Evolutionary conservation across 2,797 vertebrate species (phyloP), one percentile per base, ranked within the genome.

Genomic region (Aplochiton taeniatus): DNA sequence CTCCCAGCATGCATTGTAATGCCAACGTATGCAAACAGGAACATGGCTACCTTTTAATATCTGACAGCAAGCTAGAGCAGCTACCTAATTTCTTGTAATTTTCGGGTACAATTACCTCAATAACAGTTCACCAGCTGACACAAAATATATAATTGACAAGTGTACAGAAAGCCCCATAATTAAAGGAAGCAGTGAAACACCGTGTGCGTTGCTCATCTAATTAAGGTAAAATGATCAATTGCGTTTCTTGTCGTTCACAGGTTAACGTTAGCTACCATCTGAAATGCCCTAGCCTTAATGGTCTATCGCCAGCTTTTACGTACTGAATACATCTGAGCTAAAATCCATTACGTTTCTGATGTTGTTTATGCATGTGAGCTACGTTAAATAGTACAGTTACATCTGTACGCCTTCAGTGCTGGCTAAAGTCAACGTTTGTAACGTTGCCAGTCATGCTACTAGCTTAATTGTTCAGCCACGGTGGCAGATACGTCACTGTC

Each of bases 21-120:
- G 89, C 87, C 89, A 89, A 91, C 91, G 91, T 91, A 92, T 66
- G 81, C 91, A 92, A 88, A 88, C 87, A 88, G 85, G 75, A 87
- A 87, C 81, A 89, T 88, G 84, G 78, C 83, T 75, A 87, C 86
- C 73, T 76, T 85, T 54, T 85, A 79, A 81, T 71, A 68, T 57
- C 67, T 31, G 52, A 20, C 61, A 31, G 43, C 20, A 14, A 17
- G n/a, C 49, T 7, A n/a, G 55, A 20, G 1, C 63, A 68, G 42
- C 72, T 49, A 41, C 55, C 58, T 55, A 7, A n/a, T 18, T 14
- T 51, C 45, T 59, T 56, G 10, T 69, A 0, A 60, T 11, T 19
- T 71, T 54, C 48, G 52, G 20, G 60, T 16, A 42, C 63, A 48
- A 70, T 61, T 42, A 59, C 31, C 31, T 31, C 2, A 31, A 6